phyloP scores from a whole-genome alignment of 2,797 vertebrate genomes.

The Rhinichthys osculus region DNA sequence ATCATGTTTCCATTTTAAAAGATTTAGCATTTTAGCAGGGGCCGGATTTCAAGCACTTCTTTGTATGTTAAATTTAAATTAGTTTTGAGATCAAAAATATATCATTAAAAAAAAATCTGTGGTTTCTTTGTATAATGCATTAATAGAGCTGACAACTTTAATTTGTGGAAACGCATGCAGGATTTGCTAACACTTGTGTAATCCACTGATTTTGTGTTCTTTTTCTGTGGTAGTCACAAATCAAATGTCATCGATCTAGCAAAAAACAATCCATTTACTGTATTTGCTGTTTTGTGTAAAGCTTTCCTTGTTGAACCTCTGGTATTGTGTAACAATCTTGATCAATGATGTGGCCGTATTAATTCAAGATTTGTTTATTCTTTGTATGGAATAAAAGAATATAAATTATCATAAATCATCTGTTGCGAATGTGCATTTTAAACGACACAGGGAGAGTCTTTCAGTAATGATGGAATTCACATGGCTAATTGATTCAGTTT shows the following conservation, averaged over 20 bases:
- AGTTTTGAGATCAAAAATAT: background rate
- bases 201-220: background rate
- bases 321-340: slow-evolving; percentile 10
- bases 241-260: background rate
- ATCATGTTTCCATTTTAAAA: background rate
- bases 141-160: slow-evolving; percentile 14
- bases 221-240: slow-evolving; percentile 11
- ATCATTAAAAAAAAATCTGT: background rate
- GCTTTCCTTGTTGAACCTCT: background rate
- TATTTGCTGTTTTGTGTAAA: slow-evolving; percentile 18
- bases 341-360: background rate
- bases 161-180: no score
- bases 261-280: slow-evolving; percentile 15
- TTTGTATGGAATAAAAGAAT: slow-evolving; percentile 26
- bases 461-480: background rate
- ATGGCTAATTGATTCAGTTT: no score
- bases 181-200: slow-evolving; percentile 5
- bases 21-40: background rate
- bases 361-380: slow-evolving; percentile 30
- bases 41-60: slow-evolving; percentile 28
- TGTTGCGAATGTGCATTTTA: background rate
- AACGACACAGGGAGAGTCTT: background rate
- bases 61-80: slow-evolving; percentile 1
- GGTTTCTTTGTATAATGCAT: background rate
- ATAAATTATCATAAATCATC: slow-evolving; percentile 9